These are phyloP conservation scores for Magallana gigas DNA, from an alignment of 1,140 invertebrate species.

Conservation along the genomic window DNA sequence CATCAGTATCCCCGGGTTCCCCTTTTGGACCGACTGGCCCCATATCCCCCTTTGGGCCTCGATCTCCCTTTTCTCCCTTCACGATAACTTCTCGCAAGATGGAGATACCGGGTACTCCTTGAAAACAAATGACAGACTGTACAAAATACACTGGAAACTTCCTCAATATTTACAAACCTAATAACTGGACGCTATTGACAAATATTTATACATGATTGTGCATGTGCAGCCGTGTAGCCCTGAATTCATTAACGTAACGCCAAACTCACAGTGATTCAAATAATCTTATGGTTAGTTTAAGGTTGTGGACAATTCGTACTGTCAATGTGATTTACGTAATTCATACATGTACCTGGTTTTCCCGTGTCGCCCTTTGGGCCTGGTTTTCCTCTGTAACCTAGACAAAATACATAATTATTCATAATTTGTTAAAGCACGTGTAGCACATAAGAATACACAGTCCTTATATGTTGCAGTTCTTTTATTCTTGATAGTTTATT, in stretches of 20 bases:
- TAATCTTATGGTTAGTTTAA: not conserved
- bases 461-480: too few species aligned
- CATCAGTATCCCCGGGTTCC: not conserved
- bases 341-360: not conserved
- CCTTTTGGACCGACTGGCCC: not conserved
- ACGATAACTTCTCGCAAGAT: not conserved
- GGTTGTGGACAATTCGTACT: not conserved
- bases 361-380: not conserved
- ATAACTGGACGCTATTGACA: too few species aligned
- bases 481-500: too few species aligned
- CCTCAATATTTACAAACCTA: too few species aligned
- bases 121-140: not conserved
- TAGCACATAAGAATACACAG: too few species aligned
- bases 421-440: too few species aligned
- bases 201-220: too few species aligned
- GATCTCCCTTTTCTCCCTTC: not conserved
- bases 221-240: too few species aligned
- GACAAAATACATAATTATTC: too few species aligned
- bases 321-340: not conserved
- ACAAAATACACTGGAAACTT: too few species aligned
- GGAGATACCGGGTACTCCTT: not conserved
- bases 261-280: not conserved
- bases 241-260: too few species aligned
- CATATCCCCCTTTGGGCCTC: not conserved
- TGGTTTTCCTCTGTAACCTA: not conserved